Evolutionary conservation across 2,113 vertebrate species (phyloP).

Genomic region (Heterotis niloticus): DNA sequence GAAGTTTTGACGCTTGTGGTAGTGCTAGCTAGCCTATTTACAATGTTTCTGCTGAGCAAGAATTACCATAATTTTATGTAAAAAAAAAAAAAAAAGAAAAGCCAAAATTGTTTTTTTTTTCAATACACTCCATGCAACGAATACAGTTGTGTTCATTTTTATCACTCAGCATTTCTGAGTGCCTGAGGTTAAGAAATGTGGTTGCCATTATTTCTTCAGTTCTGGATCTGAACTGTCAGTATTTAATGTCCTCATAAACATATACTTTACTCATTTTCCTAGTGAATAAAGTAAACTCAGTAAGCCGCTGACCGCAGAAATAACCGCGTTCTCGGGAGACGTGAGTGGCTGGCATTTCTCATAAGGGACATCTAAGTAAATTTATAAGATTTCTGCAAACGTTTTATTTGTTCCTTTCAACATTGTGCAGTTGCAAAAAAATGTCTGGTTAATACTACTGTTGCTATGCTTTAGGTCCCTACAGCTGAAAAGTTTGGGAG

Average conservation of each 20-base stretch:
- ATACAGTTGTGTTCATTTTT: too few relatives aligned
- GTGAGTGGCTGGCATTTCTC: neutral
- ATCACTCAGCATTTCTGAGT: too few relatives aligned
- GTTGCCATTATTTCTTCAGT: neutral
- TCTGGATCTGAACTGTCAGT: neutral
- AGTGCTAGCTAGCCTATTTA: too few relatives aligned
- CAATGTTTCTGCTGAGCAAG: too few relatives aligned
- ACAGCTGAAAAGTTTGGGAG: neutral
- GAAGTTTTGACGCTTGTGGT: too few relatives aligned
- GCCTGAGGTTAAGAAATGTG: neutral
- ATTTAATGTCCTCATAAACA: neutral
- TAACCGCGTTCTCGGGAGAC: neutral
- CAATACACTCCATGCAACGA: too few relatives aligned
- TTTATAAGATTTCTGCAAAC: neutral
- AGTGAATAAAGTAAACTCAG: neutral
- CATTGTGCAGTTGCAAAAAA: neutral
- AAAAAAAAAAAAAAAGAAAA: too few relatives aligned
- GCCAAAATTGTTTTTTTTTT: too few relatives aligned
- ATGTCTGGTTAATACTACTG: neutral
- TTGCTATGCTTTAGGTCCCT: neutral
- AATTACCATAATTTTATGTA: too few relatives aligned
- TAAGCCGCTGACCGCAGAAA: neutral
- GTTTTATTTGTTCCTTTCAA: slow-evolving; percentile 6
- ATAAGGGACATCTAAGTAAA: neutral
- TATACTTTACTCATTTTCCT: slow-evolving; percentile 6